Evolutionary conservation across 1,140 invertebrate species (phyloP).

Genomic region (Drosophila lini): DNA sequence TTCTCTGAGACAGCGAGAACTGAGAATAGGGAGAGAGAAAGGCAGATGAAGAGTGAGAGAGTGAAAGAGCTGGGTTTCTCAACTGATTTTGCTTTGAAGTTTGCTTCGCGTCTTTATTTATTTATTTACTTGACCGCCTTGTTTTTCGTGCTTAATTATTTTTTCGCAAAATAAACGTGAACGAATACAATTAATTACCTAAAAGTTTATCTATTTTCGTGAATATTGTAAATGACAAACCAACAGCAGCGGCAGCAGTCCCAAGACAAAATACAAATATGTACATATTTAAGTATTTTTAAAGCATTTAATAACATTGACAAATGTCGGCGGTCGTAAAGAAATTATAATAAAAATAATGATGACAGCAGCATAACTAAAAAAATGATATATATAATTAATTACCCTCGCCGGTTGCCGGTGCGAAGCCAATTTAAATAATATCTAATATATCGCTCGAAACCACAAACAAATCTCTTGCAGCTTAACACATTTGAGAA

Average conservation of each 20-base stretch:
- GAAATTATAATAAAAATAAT: slow-evolving; percentile 42
- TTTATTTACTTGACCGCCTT: slow-evolving; percentile 66
- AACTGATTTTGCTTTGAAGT: slow-evolving; percentile 70
- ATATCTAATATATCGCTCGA: slow-evolving; percentile 25
- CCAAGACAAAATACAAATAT: slow-evolving; percentile 24
- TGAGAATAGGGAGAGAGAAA: slow-evolving; percentile 6
- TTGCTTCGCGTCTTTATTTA: slow-evolving; percentile 78
- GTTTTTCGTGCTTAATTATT: slow-evolving; percentile 13
- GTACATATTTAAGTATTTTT: slow-evolving; percentile 1
- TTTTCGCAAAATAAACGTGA: slow-evolving; percentile 1
- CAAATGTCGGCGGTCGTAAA: slow-evolving; percentile 32
- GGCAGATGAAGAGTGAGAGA: neutral
- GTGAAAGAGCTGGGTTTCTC: slow-evolving; percentile 10
- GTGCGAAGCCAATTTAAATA: slow-evolving; percentile 38
- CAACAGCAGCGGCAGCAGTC: neutral
- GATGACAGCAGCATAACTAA: slow-evolving; percentile 35
- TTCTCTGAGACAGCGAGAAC: neutral
- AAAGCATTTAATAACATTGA: slow-evolving; percentile 21
- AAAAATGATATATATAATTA: slow-evolving; percentile 29
- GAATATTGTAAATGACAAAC: slow-evolving; percentile 8
- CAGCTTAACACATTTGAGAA: slow-evolving; percentile 44
- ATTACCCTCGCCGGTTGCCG: slow-evolving; percentile 27
- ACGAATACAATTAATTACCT: slow-evolving; percentile 2
- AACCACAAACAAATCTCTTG: slow-evolving; percentile 41
- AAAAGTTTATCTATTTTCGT: neutral